Conservation (phyloP, 1,140 invertebrate species). For the Drosophila takahashii region DNA sequence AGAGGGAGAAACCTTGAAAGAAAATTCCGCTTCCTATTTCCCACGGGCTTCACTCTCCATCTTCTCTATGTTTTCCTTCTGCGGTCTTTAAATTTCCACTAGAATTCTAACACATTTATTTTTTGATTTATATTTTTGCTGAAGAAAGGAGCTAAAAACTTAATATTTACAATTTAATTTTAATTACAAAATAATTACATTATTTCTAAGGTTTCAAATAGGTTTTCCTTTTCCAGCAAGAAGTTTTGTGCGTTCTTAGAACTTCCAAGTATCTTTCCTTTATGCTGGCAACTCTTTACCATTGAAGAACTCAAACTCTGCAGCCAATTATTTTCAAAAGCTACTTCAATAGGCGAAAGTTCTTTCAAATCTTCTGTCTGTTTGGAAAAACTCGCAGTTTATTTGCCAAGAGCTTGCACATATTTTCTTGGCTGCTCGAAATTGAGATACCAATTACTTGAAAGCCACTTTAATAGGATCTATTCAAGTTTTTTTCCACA, state of each 20-base stretch:
- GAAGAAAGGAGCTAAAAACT: too few relatives aligned
- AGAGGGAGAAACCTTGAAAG: conserved; percentile 15
- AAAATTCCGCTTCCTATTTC: conserved; percentile 37
- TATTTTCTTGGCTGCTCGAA: conserved; percentile 3
- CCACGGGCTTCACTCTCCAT: conserved; percentile 16
- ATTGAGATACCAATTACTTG: conserved; percentile 18
- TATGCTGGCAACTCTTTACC: neutral
- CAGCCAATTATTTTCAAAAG: conserved; percentile 34
- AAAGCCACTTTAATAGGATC: conserved; percentile 1
- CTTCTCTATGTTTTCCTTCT: neutral
- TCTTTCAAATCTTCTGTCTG: neutral
- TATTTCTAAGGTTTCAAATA: neutral
- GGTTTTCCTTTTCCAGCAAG: neutral
- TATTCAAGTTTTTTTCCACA: neutral
- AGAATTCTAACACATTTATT: too few relatives aligned
- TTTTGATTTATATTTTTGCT: neutral
- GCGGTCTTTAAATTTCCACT: neutral
- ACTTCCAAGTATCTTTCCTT: neutral
- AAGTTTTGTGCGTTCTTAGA: neutral
- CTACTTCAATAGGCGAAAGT: conserved; percentile 9
- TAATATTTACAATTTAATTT: too few relatives aligned
- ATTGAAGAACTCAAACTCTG: conserved; percentile 5
- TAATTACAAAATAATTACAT: neutral
- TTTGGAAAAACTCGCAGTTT: neutral
- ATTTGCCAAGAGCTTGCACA: neutral